Evolutionary conservation across 2,113 vertebrate genomes (phyloP).

Genomic region (Podiceps cristatus): DNA sequence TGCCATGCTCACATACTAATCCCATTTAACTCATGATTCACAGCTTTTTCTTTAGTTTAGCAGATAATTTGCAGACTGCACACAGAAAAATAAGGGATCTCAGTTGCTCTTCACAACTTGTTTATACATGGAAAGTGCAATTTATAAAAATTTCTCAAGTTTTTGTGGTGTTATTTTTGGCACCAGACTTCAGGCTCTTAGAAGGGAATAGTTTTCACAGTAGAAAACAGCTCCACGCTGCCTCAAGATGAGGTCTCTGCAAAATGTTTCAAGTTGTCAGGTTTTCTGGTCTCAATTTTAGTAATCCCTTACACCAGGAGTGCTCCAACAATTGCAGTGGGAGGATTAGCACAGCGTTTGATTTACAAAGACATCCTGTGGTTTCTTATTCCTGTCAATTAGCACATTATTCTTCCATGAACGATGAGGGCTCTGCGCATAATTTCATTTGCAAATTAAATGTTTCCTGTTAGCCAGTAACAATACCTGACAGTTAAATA

Average conservation of each 20-base stretch:
- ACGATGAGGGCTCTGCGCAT: not conserved
- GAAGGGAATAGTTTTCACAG: not conserved
- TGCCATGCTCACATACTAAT: not conserved
- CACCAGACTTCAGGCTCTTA: not conserved
- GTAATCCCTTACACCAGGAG: not conserved
- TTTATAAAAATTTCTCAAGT: not conserved
- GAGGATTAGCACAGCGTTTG: slow-evolving; percentile 9
- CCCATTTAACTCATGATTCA: not conserved
- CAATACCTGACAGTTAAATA: slow-evolving; percentile 57
- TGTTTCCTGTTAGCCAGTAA: slow-evolving; percentile 52
- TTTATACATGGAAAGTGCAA: not conserved
- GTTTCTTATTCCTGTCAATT: slow-evolving; percentile 67
- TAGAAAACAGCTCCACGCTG: not conserved
- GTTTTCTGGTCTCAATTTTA: not conserved
- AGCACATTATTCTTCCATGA: slow-evolving; percentile 58
- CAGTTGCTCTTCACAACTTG: not conserved
- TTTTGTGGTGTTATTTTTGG: not conserved
- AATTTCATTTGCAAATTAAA: slow-evolving; percentile 74
- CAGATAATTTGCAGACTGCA: not conserved
- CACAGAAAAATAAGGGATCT: not conserved
- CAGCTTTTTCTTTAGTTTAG: not conserved
- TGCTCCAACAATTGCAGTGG: not conserved
- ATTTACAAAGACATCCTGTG: slow-evolving; percentile 30
- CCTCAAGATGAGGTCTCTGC: not conserved
- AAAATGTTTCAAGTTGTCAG: not conserved